Percentiles rank a stretch among this genome's conserved stretches.
Conservation (phyloP, 2,113 vertebrate species). For the Callaeas wilsoni region DNA sequence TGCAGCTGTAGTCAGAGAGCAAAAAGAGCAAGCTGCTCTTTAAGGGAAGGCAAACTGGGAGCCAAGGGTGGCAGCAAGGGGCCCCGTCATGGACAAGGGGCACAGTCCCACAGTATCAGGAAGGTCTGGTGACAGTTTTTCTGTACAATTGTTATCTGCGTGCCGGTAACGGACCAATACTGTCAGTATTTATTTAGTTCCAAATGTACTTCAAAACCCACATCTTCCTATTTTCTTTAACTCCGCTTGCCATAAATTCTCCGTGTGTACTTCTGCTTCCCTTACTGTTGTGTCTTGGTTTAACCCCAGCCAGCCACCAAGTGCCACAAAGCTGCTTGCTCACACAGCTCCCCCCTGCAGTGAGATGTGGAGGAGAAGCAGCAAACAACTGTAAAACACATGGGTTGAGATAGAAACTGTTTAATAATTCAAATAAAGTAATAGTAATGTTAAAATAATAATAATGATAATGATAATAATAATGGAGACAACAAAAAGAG, state of each 20-base stretch:
- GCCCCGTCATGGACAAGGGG: neutral
- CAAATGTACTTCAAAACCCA: conserved; percentile 26
- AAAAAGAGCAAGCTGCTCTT: neutral
- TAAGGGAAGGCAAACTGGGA: neutral
- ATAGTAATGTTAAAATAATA: neutral
- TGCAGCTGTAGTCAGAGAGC: neutral
- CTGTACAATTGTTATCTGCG: neutral
- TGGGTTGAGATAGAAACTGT: neutral
- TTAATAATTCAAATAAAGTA: neutral
- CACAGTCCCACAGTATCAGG: neutral
- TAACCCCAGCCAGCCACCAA: neutral
- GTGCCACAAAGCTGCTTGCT: neutral
- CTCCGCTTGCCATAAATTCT: neutral
- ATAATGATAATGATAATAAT: neutral
- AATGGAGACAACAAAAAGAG: neutral
- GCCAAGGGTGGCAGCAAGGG: neutral
- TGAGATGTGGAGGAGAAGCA: neutral
- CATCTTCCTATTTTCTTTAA: conserved; percentile 39
- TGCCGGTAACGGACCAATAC: neutral
- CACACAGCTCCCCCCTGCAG: neutral
- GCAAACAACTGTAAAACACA: neutral
- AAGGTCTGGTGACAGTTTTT: neutral
- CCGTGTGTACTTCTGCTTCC: neutral
- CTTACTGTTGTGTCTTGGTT: neutral
- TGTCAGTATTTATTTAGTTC: conserved; percentile 18